Conservation (phyloP, 2,888 invertebrate genomes). For the Brachypterus glaber region DNA sequence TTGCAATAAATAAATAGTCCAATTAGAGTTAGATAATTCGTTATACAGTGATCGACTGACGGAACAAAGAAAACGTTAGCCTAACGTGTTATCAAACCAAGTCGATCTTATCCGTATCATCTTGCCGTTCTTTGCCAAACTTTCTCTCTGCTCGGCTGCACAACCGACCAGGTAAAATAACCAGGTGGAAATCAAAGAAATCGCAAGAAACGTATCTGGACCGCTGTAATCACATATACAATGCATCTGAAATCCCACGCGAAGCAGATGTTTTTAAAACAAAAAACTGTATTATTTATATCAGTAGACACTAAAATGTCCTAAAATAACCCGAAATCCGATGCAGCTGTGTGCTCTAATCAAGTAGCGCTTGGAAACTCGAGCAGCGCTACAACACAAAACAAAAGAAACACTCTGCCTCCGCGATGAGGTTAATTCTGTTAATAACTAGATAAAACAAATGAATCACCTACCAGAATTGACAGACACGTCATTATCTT, state of each 20-base stretch:
- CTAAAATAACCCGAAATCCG: slow-evolving; percentile 28
- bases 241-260: slow-evolving; percentile 29
- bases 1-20: too few species aligned
- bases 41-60: too few species aligned
- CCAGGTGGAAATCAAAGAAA: slow-evolving; percentile 19
- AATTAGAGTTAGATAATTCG: too few species aligned
- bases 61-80: slow-evolving; percentile 27
- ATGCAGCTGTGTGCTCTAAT: slow-evolving; percentile 30
- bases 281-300: slow-evolving; percentile 36
- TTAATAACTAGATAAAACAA: slow-evolving; percentile 13
- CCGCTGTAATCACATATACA: slow-evolving; percentile 34
- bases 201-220: slow-evolving; percentile 21
- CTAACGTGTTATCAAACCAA: slow-evolving; percentile 31
- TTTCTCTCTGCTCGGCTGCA: slow-evolving; percentile 36
- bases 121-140: slow-evolving; percentile 36
- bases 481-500: slow-evolving; percentile 70
- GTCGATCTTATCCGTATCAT: slow-evolving; percentile 33
- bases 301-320: slow-evolving; percentile 31
- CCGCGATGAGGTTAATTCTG: slow-evolving; percentile 25
- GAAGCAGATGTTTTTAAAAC: slow-evolving; percentile 30
- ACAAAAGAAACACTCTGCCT: slow-evolving; percentile 15
- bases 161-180: slow-evolving; percentile 20
- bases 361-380: slow-evolving; percentile 15
- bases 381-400: slow-evolving; percentile 15
- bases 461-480: slow-evolving; percentile 59